Conservation (phyloP, 2,797 vertebrate genomes). For the Alosa sapidissima region DNA sequence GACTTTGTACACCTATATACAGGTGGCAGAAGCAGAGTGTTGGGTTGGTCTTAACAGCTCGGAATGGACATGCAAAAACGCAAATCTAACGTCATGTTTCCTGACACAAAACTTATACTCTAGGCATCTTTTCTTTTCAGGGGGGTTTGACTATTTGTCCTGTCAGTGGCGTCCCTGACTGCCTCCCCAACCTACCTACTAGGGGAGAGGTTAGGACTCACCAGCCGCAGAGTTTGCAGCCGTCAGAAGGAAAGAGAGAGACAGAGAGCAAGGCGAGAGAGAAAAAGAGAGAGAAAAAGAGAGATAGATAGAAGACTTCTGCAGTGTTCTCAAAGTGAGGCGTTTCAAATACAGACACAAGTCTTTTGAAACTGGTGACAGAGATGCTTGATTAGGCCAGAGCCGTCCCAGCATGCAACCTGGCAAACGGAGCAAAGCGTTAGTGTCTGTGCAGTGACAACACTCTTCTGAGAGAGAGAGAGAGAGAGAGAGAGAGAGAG, state of each 20-base stretch:
- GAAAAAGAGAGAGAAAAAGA: background rate
- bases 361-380: background rate
- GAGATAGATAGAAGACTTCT: background rate
- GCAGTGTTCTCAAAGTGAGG: background rate
- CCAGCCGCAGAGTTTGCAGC: conserved; percentile 8
- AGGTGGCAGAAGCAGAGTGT: conserved; percentile 46
- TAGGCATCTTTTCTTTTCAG: background rate
- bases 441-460: background rate
- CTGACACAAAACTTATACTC: conserved; percentile 20
- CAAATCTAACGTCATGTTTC: conserved; percentile 3
- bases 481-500: too few species aligned
- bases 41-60: conserved; percentile 2
- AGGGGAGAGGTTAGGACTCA: background rate
- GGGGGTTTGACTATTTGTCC: background rate
- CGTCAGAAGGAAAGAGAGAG: background rate
- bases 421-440: background rate
- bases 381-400: background rate
- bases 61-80: conserved; percentile 21
- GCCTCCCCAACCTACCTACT: background rate
- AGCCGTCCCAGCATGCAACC: background rate
- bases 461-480: background rate
- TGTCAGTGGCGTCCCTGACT: background rate
- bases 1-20: conserved; percentile 65
- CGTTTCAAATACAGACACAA: background rate
- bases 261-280: background rate